Conservation (phyloP, 2,888 invertebrate species). For the Biston betularia region DNA sequence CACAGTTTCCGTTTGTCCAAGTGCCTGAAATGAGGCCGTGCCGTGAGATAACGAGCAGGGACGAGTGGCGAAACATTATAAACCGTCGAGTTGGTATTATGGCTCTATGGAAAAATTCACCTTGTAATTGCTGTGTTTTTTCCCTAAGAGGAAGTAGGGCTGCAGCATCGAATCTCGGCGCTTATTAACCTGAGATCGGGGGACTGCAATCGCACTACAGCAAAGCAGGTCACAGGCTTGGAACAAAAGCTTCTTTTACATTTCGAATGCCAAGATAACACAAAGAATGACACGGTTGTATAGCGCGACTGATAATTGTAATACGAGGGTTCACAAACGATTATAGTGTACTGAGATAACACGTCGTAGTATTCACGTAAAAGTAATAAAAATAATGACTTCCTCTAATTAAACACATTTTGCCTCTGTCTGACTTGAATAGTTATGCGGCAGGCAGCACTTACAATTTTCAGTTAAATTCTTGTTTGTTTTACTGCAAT, state of each 20-base stretch:
- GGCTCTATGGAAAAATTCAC: constrained; percentile 53
- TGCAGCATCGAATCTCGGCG: constrained; percentile 53
- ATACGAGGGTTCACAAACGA: background rate
- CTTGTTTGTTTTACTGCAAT: constrained; percentile 24
- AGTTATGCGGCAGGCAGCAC: constrained; percentile 33
- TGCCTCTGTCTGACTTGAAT: constrained; percentile 14
- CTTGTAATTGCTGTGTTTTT: constrained; percentile 55
- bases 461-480: constrained; percentile 17
- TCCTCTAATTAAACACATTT: constrained; percentile 29
- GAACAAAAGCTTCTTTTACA: constrained; percentile 52
- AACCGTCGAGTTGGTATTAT: constrained; percentile 53
- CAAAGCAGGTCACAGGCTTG: constrained; percentile 63
- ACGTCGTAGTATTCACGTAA: background rate
- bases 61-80: constrained; percentile 62
- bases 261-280: constrained; percentile 35
- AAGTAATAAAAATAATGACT: constrained; percentile 18
- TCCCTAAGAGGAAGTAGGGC: constrained; percentile 52
- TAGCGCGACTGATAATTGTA: constrained; percentile 10
- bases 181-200: constrained; percentile 70
- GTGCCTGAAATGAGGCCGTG: constrained; percentile 75
- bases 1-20: constrained; percentile 69
- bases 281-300: constrained; percentile 16
- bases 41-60: constrained; percentile 77
- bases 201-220: constrained; percentile 59
- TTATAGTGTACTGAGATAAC: constrained; percentile 4